Conservation (phyloP, 2,113 vertebrate species). For the Pygathrix nemaeus region DNA sequence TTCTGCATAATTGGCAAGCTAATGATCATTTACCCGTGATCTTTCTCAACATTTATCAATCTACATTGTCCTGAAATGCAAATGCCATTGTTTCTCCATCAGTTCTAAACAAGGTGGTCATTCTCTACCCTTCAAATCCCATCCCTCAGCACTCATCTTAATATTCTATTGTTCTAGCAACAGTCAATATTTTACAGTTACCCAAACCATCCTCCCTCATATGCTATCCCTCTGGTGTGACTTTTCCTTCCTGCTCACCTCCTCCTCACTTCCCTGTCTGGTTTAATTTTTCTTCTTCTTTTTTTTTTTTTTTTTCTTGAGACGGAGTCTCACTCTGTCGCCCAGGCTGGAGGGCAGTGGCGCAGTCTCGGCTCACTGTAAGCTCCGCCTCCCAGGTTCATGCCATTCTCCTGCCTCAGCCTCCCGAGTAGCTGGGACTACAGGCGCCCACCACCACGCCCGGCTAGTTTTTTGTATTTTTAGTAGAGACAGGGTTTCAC, state of each 20-base stretch:
- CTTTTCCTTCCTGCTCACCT: background rate
- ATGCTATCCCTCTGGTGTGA: background rate
- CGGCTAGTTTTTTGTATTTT: too few species aligned
- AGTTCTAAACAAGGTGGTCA: background rate
- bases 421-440: too few species aligned
- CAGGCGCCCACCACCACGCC: too few species aligned
- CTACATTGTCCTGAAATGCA: background rate
- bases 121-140: accelerated
- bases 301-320: too few species aligned
- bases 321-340: accelerated
- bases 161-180: background rate
- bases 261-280: background rate
- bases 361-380: accelerated
- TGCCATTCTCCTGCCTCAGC: too few species aligned
- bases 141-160: background rate
- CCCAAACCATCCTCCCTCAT: background rate
- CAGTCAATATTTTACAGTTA: background rate
- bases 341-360: too few species aligned
- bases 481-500: too few species aligned
- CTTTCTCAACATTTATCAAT: background rate
- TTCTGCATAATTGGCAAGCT: background rate
- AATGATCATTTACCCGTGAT: accelerated
- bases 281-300: background rate
- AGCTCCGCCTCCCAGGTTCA: accelerated
- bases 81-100: background rate